A percentile compares a stretch with the other conserved stretches of the same genome.
phyloP scores from a whole-genome alignment of 1,140 invertebrate species.

The Leptinotarsa lineolata region DNA sequence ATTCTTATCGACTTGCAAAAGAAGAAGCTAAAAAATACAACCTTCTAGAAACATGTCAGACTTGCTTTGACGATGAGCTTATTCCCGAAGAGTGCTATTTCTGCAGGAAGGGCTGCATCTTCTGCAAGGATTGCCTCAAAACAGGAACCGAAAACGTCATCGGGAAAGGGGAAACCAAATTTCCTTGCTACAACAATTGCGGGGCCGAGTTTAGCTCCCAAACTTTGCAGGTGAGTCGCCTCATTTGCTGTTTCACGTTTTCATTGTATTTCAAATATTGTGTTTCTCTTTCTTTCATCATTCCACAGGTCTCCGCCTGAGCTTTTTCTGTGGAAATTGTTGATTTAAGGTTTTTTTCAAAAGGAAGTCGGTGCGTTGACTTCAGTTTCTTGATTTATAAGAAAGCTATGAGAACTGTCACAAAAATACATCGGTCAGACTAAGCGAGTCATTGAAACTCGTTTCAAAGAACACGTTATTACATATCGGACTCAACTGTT shows the following conservation, averaged over 20 bases:
- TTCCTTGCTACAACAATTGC: conserved; percentile 49
- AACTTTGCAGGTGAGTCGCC: conserved; percentile 55
- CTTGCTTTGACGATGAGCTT: conserved; percentile 66
- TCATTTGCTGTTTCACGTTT: too few species aligned
- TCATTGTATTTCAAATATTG: not conserved
- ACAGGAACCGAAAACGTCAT: conserved; percentile 56
- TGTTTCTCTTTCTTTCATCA: not conserved
- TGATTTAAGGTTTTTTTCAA: too few species aligned
- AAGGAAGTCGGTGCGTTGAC: too few species aligned
- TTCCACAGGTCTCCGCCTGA: too few species aligned
- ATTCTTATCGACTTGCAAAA: conserved; percentile 51
- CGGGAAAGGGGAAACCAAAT: conserved; percentile 25
- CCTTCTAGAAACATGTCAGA: conserved; percentile 58
- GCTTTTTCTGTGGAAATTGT: too few species aligned
- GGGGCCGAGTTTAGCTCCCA: conserved; percentile 57
- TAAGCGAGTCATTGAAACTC: too few species aligned
- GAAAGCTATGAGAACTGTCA: too few species aligned
- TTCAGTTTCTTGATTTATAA: too few species aligned
- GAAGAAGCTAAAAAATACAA: conserved; percentile 48
- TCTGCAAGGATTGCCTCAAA: conserved; percentile 64
- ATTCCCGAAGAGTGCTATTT: conserved; percentile 63
- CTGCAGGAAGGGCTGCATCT: conserved; percentile 64
- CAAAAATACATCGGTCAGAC: too few species aligned
- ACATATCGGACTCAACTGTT: too few species aligned
- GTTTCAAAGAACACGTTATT: too few species aligned